Conservation (phyloP, 2,888 invertebrate genomes). For the Pilophorus perplexus region DNA sequence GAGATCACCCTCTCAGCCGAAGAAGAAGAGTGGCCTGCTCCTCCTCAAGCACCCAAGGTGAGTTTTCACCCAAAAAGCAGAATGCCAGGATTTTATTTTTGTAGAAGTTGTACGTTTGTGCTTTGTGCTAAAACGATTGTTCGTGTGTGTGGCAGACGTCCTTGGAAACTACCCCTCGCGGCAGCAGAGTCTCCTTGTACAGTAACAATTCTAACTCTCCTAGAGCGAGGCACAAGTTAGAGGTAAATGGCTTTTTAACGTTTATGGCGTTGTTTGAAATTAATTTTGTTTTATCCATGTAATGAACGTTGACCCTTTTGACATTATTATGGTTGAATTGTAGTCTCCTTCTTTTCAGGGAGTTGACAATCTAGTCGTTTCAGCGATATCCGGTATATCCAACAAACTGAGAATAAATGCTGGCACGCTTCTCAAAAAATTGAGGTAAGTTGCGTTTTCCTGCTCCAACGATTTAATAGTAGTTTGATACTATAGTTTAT, state of each 20-base stretch:
- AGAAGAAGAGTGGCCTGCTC: constrained; percentile 47
- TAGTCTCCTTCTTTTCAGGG: no score
- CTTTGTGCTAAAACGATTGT: background rate
- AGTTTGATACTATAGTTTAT: background rate
- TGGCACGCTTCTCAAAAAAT: constrained; percentile 47
- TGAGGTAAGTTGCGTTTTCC: constrained; percentile 46
- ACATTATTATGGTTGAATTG: no score
- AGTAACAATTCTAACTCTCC: constrained; percentile 48
- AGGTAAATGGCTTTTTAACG: constrained; percentile 30
- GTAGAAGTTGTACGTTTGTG: background rate
- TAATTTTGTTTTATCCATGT: background rate
- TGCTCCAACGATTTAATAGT: background rate
- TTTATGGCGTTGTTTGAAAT: background rate
- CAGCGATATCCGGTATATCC: constrained; percentile 47
- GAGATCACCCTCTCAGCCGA: constrained; percentile 42
- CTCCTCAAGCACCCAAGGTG: constrained; percentile 47
- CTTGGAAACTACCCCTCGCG: constrained; percentile 47
- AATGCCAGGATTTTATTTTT: background rate
- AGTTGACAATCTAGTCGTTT: constrained; percentile 48
- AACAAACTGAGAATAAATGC: constrained; percentile 47
- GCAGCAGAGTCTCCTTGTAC: constrained; percentile 47
- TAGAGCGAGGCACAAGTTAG: constrained; percentile 41
- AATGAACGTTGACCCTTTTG: no score
- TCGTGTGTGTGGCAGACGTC: constrained; percentile 44
- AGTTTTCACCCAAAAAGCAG: background rate